Evolutionary conservation across 2,113 vertebrate genomes (phyloP).

Genomic region (Phocoena phocoena): DNA sequence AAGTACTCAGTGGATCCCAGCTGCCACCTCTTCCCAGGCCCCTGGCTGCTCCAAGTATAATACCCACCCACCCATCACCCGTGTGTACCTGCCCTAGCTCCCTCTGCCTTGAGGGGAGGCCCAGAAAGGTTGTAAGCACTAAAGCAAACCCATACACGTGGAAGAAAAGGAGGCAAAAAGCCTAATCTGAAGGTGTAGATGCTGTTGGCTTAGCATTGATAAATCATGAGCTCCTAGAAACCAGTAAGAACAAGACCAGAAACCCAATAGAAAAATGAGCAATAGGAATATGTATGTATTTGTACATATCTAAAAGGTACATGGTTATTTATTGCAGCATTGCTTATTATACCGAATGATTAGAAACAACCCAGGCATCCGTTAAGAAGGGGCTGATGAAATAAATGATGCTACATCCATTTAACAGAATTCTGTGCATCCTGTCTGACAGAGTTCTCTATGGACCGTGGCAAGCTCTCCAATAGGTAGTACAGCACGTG

Average conservation of each 20-base stretch:
- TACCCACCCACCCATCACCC: neutral
- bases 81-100: neutral
- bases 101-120: neutral
- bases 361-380: neutral
- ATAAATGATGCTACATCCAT: neutral
- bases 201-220: neutral
- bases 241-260: neutral
- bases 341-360: neutral
- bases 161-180: neutral
- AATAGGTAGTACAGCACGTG: neutral
- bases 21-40: neutral
- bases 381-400: neutral
- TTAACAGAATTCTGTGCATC: neutral
- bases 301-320: neutral
- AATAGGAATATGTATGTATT: neutral
- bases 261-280: neutral
- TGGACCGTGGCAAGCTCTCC: neutral
- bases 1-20: neutral
- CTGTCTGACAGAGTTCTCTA: neutral
- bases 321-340: neutral
- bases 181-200: neutral
- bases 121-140: neutral
- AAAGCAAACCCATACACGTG: neutral
- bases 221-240: neutral
- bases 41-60: neutral